Base-by-base conservation (phyloP, 2,797 vertebrate genomes). In the Odontamblyopus rebecca region DNA sequence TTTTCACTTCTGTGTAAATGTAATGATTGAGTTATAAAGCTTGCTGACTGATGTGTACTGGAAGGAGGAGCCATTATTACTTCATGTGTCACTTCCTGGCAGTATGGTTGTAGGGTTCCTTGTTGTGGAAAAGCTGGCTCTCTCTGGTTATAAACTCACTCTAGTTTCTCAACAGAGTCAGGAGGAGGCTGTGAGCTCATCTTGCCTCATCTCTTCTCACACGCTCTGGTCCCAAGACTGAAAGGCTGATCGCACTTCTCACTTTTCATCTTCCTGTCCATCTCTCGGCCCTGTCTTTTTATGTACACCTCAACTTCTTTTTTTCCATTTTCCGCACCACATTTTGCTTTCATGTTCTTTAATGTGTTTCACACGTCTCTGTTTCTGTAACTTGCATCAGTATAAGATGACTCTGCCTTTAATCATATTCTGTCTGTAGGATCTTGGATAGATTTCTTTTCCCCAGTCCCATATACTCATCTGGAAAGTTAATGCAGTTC, bases 81-180 rank as follows among this genome's bases (percentile, higher is more conserved):
- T 69, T 74, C 70, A 84, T 74, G 80, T 73, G 68, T 69, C n/a
- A 75, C 71, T 82, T 89, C 73, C 77, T 82, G 82, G 84, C 72
- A 84, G 73, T 53, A n/a, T n/a, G 19, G 6, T 53, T 19, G n/a
- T 8, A 4, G 75, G 80, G 75, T 66, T 83, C 59, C 63, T 76
- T 74, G 74, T 84, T 78, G 68, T 69, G 74, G 76, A 78, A 76
- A 74, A 76, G 50, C 65, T 71, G 38, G 44, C 44, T 67, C 4
- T 66, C 72, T 84, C 76, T 85, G 78, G 81, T 78, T 83, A 77
- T 82, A 76, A 74, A 77, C 71, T 51, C 5, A 9, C 69, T 68
- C 68, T 75, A 69, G 80, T 84, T 83, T 77, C 83, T 85, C 70
- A 66, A 78, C 72, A 78, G 72, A 1, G 79, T n/a, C 59, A 4